Base-by-base conservation (phyloP, 1,140 invertebrate genomes). In the Drosophila parabipectinata region DNA sequence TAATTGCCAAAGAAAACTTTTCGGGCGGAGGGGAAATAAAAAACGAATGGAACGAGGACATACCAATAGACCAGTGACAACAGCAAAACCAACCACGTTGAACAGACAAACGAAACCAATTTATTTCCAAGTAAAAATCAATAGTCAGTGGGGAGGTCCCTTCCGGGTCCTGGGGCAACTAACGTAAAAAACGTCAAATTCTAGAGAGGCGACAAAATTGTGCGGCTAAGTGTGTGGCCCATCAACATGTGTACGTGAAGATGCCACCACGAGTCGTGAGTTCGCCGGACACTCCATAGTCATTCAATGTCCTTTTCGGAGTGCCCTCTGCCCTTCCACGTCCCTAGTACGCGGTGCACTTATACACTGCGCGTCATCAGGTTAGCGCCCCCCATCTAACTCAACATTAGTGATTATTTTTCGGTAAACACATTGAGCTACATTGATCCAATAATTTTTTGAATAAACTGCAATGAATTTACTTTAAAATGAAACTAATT, bases 71-170 rank as follows among this genome's bases (percentile, higher is more conserved):
- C 41, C 39, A 41, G 37, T 61, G 74, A 72, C 54, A 72, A 48
- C 55, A 66, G 44, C 50, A 63, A 77, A 9, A 53, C n/a, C 41
- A 44, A 18, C 41, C 41, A 14, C 41, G 73, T 73, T 67, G 52
- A 51, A 59, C 83, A 77, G 83, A 88, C 83, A 87, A 87, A 87
- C 83, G 83, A 87, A 87, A 87, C 79, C 83, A 88, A 87, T 87
- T 87, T 87, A 87, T 87, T 88, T 83, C 73, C 72, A 83, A 87
- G 83, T 87, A 83, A 87, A 87, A 87, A 87, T 87, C 83, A 87
- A 87, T 88, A 87, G 79, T 51, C 64, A 83, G 68, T 63, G 57
- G 15, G n/a, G 9, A 18, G 14, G 41, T 18, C 41, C 14, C 18
- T 44, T 15, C 41, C 41, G 41, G 61, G 55, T 15, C 41, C 41